These are phyloP conservation scores for Adelphocoris suturalis DNA, from an alignment of 2,888 invertebrate species.

Conservation along the genomic window DNA sequence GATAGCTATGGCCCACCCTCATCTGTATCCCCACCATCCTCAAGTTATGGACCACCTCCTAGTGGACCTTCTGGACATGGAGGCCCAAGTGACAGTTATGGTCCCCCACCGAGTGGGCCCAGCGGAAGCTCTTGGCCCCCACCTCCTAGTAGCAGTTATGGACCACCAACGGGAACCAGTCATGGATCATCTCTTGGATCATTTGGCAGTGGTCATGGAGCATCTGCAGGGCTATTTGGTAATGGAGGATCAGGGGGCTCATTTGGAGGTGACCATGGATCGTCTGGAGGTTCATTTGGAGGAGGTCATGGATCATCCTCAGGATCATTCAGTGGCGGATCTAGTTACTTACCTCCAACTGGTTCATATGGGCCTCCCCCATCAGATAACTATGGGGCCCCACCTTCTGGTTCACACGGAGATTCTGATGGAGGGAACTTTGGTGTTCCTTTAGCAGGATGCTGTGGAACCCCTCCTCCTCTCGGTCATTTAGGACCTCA, in stretches of 20 bases:
- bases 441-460: conserved; percentile 82
- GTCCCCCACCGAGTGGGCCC: conserved; percentile 55
- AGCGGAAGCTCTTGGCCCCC: background rate
- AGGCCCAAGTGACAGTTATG: conserved; percentile 46
- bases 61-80: conserved; percentile 4
- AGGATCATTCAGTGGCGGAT: conserved; percentile 26
- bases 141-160: conserved; percentile 29
- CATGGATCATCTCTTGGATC: conserved; percentile 23
- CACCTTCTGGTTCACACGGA: conserved; percentile 76
- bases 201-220: conserved; percentile 18
- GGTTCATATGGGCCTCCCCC: conserved; percentile 79
- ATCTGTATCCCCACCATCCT: background rate
- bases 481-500: conserved; percentile 64
- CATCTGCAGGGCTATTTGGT: background rate
- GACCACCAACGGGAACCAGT: background rate
- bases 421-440: conserved; percentile 82
- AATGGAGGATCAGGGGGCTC: background rate
- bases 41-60: conserved; percentile 3
- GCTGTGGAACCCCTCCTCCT: conserved; percentile 78
- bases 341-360: conserved; percentile 77
- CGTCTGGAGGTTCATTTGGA: background rate
- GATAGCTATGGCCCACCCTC: conserved; percentile 26
- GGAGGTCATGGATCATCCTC: background rate
- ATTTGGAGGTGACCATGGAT: background rate
- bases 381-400: conserved; percentile 81